Evolutionary conservation across 2,113 vertebrate species (phyloP).

Genomic region (Lutjanus erythropterus): DNA sequence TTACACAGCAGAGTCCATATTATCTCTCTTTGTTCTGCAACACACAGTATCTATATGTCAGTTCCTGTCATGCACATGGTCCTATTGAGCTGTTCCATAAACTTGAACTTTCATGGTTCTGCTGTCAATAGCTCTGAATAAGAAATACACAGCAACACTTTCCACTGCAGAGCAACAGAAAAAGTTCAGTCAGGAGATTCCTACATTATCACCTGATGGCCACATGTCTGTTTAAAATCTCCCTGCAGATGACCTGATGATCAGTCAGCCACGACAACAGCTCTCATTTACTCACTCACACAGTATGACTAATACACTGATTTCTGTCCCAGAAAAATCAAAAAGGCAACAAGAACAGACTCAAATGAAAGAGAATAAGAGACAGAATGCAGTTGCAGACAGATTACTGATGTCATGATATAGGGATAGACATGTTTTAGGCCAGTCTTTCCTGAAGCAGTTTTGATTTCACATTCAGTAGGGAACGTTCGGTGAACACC

Average conservation of each 20-base stretch:
- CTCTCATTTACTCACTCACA: too few relatives aligned
- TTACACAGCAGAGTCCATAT: background rate
- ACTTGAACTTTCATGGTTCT: background rate
- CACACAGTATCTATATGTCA: background rate
- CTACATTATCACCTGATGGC: too few relatives aligned
- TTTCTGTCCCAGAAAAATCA: background rate
- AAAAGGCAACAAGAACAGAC: background rate
- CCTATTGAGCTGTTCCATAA: background rate
- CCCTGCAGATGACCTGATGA: too few relatives aligned
- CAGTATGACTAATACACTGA: too few relatives aligned
- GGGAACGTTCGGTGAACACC: too few relatives aligned
- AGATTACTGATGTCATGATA: background rate
- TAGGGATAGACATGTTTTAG: background rate
- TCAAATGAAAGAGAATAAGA: background rate
- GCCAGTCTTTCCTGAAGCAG: background rate
- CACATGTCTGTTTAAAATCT: too few relatives aligned
- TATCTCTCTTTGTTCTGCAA: background rate
- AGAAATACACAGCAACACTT: background rate
- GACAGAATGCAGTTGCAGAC: too few relatives aligned
- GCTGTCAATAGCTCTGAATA: background rate
- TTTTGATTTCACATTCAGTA: too few relatives aligned
- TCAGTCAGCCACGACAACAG: too few relatives aligned
- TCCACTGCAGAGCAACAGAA: background rate
- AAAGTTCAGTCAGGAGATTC: background rate
- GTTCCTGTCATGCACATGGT: background rate